Conservation (phyloP, 2,113 vertebrate genomes). For the Poecilia latipinna region DNA sequence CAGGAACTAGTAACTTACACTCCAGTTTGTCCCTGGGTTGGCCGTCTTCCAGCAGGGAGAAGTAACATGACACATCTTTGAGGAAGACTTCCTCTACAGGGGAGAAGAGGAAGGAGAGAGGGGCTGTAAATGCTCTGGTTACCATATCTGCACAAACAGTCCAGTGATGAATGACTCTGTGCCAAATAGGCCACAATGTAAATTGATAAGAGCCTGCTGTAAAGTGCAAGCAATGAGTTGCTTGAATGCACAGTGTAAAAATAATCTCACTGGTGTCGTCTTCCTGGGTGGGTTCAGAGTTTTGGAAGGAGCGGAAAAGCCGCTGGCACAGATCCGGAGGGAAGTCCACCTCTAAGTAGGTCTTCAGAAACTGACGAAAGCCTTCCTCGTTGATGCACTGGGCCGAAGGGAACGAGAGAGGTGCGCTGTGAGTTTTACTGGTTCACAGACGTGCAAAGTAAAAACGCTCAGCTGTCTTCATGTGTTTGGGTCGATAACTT, state of each 20-base stretch:
- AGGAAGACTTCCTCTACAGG: conserved; percentile 82
- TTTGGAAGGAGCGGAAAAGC: conserved; percentile 89
- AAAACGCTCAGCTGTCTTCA: neutral
- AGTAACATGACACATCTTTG: conserved; percentile 91
- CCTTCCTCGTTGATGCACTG: conserved; percentile 87
- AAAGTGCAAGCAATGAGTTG: conserved; percentile 36
- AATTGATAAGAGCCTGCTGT: conserved; percentile 46
- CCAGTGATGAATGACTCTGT: conserved; percentile 22
- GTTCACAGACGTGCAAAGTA: neutral
- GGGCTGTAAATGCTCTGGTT: conserved; percentile 28
- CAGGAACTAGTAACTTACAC: conserved; percentile 79
- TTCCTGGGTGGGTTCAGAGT: conserved; percentile 65
- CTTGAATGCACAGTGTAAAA: conserved; percentile 17
- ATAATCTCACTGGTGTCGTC: conserved; percentile 68
- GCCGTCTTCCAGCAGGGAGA: conserved; percentile 89
- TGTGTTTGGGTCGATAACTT: conserved; percentile 5
- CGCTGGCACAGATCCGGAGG: conserved; percentile 82
- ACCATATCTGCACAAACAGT: conserved; percentile 29
- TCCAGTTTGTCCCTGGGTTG: conserved; percentile 89
- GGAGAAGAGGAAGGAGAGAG: conserved; percentile 18
- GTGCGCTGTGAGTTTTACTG: neutral
- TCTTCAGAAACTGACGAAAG: conserved; percentile 86
- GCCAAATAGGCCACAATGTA: conserved; percentile 46
- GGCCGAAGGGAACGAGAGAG: conserved; percentile 7
- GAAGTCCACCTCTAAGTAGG: conserved; percentile 86